A percentile compares a stretch with the other conserved stretches of the same genome.
Evolutionary conservation across 2,797 vertebrate species (phyloP).

Genomic region (Phataginus tricuspis): DNA sequence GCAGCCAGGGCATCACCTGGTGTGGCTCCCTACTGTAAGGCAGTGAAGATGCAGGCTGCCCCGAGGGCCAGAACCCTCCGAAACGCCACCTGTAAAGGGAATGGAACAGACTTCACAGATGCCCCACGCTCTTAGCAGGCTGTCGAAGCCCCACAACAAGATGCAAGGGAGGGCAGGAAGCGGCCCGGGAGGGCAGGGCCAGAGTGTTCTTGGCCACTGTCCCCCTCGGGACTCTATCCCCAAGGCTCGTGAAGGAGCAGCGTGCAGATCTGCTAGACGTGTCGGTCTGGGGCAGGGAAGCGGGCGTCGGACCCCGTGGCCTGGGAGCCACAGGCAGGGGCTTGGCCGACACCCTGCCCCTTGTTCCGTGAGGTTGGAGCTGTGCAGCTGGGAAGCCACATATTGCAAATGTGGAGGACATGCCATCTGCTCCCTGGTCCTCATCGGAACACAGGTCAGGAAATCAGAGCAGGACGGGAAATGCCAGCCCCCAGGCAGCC

Average conservation of each 20-base stretch:
- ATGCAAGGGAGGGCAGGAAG: neutral
- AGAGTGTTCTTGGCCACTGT: accelerated
- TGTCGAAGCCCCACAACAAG: too few species aligned
- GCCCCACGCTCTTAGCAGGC: too few species aligned
- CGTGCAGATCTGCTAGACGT: neutral
- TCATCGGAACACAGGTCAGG: neutral
- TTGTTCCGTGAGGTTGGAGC: accelerated
- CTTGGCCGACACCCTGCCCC: neutral
- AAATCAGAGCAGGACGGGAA: neutral
- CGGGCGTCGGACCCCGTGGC: neutral
- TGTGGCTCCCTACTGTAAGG: neutral
- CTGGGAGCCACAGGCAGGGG: neutral
- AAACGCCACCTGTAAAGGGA: neutral
- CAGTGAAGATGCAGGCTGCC: neutral
- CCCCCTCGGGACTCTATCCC: neutral
- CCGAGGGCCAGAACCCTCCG: neutral
- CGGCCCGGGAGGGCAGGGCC: neutral
- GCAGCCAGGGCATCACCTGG: neutral
- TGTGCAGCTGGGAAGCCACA: accelerated
- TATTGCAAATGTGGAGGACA: neutral
- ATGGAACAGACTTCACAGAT: too few species aligned
- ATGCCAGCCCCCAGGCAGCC: accelerated
- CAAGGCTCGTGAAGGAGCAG: neutral
- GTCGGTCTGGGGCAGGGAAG: neutral
- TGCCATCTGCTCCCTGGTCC: neutral